Base-by-base conservation (phyloP, 2,797 vertebrate genomes). In the Sardinella longiceps region DNA sequence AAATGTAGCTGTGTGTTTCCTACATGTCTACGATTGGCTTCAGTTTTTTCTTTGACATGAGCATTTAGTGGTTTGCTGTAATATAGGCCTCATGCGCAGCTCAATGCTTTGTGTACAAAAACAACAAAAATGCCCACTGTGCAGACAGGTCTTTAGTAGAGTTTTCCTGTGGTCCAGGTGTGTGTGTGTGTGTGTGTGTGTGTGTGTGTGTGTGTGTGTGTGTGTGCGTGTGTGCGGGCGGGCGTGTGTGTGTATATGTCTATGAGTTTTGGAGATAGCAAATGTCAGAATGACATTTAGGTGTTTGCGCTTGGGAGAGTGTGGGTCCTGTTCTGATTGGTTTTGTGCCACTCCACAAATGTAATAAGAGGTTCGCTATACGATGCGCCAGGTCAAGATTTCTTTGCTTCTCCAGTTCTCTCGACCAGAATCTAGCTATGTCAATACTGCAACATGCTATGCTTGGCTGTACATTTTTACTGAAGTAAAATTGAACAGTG, bases 1-100 rank as follows among this genome's bases (percentile, higher is more conserved):
- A 90, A 88, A 87, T 88, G 88, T 85, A 87, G 83, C 51, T 86
- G 50, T 70, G 51, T 84, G 85, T 81, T 84, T 84, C 33, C 1
- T 39, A 77, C 70, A 39, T 56, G 37, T 82, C 56, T 43, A 14
- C 6, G 18, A 81, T 81, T 28, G 45, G 80, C 45, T 48, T 28
- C n/a, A 53, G 33, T 11, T 18, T 77, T 77, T 43, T 37, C 30
- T 33, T 12, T 46, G 80, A 80, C 37, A 81, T 77, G 28, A 56
- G 53, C 81, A 80, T 37, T 43, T 86, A 84, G 60, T 25, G 46
- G 81, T 84, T 85, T 66, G 37, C 70, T 83, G 84, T 84, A 83
- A 86, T 66, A 82, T 84, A 83, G 86, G 56, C 63, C 84, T 81
- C 43, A 60, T 46, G 84, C 48, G 46, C n/a, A 82, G 80, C 58